phyloP scores from a whole-genome alignment of 1,140 invertebrate species.

The Drosophila jambulina region DNA sequence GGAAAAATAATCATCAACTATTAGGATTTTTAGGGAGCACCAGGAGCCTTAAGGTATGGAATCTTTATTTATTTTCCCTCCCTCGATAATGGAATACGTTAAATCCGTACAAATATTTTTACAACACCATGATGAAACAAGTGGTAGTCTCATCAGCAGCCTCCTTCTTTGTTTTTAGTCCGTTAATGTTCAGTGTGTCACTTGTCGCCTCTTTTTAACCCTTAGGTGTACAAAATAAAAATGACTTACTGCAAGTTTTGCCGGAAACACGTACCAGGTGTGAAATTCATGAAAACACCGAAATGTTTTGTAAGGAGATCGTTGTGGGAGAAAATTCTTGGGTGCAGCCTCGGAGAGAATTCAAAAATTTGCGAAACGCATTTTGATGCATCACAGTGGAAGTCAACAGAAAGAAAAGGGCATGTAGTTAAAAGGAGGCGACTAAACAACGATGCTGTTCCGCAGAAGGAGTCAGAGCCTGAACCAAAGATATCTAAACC shows the following conservation, averaged over 20 bases:
- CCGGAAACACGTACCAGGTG: constrained; percentile 2
- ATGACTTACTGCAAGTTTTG: constrained; percentile 18
- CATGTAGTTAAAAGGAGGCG: constrained; percentile 5
- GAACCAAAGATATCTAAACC: background rate
- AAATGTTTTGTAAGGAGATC: constrained; percentile 20
- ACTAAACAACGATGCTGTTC: constrained; percentile 11
- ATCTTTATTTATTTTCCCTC: background rate
- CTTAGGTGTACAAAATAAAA: background rate
- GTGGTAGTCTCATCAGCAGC: background rate
- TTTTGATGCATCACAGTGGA: constrained; percentile 19
- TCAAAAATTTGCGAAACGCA: constrained; percentile 21
- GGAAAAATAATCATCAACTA: background rate
- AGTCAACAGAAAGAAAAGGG: background rate
- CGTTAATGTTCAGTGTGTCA: background rate
- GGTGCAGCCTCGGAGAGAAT: constrained; percentile 9
- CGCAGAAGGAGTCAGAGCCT: background rate
- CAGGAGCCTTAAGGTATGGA: background rate
- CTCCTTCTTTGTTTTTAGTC: background rate
- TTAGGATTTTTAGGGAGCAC: background rate
- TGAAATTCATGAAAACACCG: constrained; percentile 1
- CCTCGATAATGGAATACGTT: background rate
- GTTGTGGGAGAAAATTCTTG: constrained; percentile 17
- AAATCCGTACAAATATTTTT: background rate
- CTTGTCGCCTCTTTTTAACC: background rate
- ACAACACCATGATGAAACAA: background rate